Evolutionary conservation across 2,888 invertebrate species (phyloP).

Genomic region (Tridacna crocea): DNA sequence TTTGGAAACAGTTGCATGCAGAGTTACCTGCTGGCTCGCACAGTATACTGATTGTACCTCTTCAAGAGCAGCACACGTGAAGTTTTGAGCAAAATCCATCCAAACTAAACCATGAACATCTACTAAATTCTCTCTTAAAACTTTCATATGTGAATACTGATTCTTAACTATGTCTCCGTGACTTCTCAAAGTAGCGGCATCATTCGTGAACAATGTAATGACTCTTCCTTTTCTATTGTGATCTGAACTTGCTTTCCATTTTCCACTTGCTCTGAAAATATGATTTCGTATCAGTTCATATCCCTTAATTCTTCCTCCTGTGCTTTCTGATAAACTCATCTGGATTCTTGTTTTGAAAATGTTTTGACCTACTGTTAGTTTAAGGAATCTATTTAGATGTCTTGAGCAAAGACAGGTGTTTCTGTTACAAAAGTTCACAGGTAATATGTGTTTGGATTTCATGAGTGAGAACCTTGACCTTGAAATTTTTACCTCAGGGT

Average conservation of each 20-base stretch:
- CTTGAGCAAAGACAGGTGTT: conserved; percentile 33
- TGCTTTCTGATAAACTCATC: conserved; percentile 29
- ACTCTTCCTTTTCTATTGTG: conserved; percentile 21
- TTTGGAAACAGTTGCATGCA: conserved; percentile 25
- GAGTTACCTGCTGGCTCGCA: too few species aligned
- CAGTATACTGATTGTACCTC: conserved; percentile 36
- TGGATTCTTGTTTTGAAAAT: conserved; percentile 29
- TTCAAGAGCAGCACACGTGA: conserved; percentile 40
- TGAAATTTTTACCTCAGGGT: conserved; percentile 31
- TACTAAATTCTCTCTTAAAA: not conserved
- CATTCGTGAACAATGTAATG: conserved; percentile 29
- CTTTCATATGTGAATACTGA: too few species aligned
- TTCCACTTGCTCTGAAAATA: conserved; percentile 24
- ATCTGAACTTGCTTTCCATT: conserved; percentile 36
- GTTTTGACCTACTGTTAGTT: conserved; percentile 31
- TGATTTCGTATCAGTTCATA: conserved; percentile 4
- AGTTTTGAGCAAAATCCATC: conserved; percentile 61
- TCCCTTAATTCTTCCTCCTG: conserved; percentile 3
- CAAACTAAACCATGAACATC: conserved; percentile 40
- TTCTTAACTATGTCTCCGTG: too few species aligned
- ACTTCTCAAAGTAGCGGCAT: conserved; percentile 27
- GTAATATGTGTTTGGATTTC: conserved; percentile 22
- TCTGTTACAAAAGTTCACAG: conserved; percentile 33
- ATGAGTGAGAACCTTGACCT: conserved; percentile 24
- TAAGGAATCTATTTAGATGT: conserved; percentile 36